These are phyloP conservation scores for Trachelus tabidus DNA, from an alignment of 2,888 invertebrate species.

Conservation along the genomic window DNA sequence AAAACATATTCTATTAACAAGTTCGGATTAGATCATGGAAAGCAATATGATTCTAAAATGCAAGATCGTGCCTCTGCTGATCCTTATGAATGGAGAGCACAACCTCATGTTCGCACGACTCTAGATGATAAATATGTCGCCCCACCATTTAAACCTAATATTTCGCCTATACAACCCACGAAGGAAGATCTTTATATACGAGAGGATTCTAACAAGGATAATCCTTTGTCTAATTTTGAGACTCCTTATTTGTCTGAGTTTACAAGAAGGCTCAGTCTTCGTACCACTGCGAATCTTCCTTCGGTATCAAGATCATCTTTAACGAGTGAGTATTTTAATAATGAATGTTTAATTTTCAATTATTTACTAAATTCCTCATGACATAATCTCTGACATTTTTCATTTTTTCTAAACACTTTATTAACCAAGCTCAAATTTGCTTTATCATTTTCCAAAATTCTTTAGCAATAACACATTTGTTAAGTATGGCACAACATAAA, in stretches of 20 bases:
- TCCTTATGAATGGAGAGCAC: constrained; percentile 16
- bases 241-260: constrained; percentile 80
- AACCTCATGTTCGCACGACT: constrained; percentile 25
- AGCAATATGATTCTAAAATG: constrained; percentile 32
- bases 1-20: constrained; percentile 34
- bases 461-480: not conserved
- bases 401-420: too few species aligned
- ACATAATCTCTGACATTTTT: not conserved
- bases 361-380: not conserved
- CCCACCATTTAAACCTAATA: constrained; percentile 47
- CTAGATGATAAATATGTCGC: constrained; percentile 48
- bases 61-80: constrained; percentile 4
- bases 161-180: constrained; percentile 45
- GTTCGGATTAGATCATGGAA: constrained; percentile 36
- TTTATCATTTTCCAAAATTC: not conserved
- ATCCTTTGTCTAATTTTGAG: constrained; percentile 67
- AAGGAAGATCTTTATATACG: constrained; percentile 43
- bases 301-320: constrained; percentile 42
- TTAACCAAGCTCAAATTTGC: not conserved
- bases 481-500: too few species aligned
- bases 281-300: constrained; percentile 45
- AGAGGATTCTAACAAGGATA: constrained; percentile 37
- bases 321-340: constrained; percentile 46
- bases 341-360: not conserved
- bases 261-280: constrained; percentile 70